Evolutionary conservation across 2,888 invertebrate genomes (phyloP).

Genomic region (Endomychus coccineus): DNA sequence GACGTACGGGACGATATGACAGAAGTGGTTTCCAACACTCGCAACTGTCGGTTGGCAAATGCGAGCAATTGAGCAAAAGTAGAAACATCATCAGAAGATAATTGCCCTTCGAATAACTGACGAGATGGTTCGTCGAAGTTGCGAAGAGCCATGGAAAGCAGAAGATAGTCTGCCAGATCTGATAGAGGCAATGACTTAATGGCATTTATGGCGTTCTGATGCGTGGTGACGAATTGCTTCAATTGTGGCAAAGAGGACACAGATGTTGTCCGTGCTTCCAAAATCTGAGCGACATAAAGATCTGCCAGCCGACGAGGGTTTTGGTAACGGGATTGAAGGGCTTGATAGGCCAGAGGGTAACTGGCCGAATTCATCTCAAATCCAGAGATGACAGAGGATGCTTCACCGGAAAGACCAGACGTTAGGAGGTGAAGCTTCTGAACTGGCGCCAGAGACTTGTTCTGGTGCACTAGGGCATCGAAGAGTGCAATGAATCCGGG

Average conservation of each 20-base stretch:
- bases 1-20: background rate
- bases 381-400: background rate
- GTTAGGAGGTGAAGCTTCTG: constrained; percentile 3
- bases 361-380: constrained; percentile 2
- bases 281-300: constrained; percentile 4
- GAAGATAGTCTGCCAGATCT: constrained; percentile 5
- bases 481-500: constrained; percentile 1
- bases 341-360: background rate
- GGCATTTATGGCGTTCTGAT: constrained; percentile 5
- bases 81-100: constrained; percentile 2
- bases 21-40: constrained; percentile 1
- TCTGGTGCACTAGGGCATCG: constrained; percentile 4
- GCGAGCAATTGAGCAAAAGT: background rate
- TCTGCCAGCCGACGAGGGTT: constrained; percentile 1
- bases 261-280: background rate
- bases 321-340: constrained; percentile 1
- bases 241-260: background rate
- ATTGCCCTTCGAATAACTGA: constrained; percentile 5
- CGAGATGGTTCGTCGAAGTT: constrained; percentile 1
- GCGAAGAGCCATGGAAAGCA: constrained; percentile 5
- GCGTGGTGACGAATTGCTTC: background rate
- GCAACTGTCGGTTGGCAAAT: background rate
- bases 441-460: constrained; percentile 1
- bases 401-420: background rate
- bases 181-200: constrained; percentile 4